Evolutionary conservation across 2,113 vertebrate species (phyloP).

Genomic region (Oreotragus oreotragus): DNA sequence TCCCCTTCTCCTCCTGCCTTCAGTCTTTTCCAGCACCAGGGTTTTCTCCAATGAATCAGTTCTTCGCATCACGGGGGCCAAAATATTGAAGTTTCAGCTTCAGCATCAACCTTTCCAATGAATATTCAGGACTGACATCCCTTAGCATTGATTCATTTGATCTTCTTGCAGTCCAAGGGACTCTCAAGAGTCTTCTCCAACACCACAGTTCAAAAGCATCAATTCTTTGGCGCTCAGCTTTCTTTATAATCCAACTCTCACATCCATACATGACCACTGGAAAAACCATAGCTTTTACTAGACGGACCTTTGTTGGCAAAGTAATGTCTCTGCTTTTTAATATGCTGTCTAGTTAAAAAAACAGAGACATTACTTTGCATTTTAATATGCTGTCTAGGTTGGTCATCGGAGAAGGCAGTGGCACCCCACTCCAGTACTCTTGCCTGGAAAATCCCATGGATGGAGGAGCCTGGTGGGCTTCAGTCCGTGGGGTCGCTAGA

Average conservation of each 20-base stretch:
- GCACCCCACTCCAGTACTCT: too few relatives aligned
- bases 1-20: background rate
- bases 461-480: too few relatives aligned
- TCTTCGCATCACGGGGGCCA: background rate
- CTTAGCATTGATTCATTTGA: background rate
- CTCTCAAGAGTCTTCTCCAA: background rate
- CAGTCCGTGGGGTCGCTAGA: too few relatives aligned
- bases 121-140: background rate
- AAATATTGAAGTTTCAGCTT: background rate
- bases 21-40: background rate
- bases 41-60: background rate
- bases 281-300: background rate
- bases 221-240: rapidly evolving
- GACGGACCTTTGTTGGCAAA: background rate
- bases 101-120: background rate
- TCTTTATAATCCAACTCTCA: background rate
- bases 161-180: background rate
- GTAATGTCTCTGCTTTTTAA: background rate
- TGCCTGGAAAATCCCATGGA: too few relatives aligned
- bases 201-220: background rate
- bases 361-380: too few relatives aligned
- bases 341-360: background rate
- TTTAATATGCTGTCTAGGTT: too few relatives aligned
- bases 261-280: background rate
- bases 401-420: too few relatives aligned